Base-by-base conservation (phyloP, 2,113 vertebrate species). In the Carollia perspicillata region DNA sequence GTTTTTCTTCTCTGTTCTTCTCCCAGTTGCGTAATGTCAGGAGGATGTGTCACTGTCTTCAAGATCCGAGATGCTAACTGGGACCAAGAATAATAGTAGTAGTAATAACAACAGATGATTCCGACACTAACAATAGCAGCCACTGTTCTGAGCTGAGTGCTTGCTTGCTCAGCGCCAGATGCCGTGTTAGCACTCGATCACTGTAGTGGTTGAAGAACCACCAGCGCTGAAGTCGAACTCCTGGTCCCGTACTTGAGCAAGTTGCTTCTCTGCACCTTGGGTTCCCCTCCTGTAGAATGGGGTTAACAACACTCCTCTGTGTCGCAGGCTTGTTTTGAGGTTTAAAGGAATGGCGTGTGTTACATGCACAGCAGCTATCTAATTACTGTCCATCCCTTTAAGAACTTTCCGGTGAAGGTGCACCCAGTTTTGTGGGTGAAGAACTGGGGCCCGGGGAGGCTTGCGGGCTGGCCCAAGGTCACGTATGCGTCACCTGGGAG, bases 401-500 rank as follows among this genome's bases (percentile, higher is more conserved):
- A 33, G 87, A 72, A 35, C 72, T 65, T 42, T 8, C n/a, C 18
- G 42, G n/a, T 17, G 17, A 35, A 68, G 55, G 55, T 18, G 1
- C 22, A 6, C 23, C 17, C 49, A 5, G 16, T n/a, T 58, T 47
- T 28, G 37, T 58, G 42, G 28, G 2, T 51, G 28, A 72, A 26
- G 51, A 68, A 18, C 35, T 44, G 0, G 1, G 28, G 53, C 51
- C 69, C 14, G 1, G 33, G 30, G 83, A 83, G 49, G 51, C 7
- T n/a, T 1, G 4, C 33, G 37, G 63, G 6, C 35, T 33, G 30
- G 58, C 26, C 60, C 10, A 0, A 49, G 47, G 71, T 84, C 53
- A 18, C 28, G 0, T 0, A 8, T 14, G 11, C 12, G 0, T 20
- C 44, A 20, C 16, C 6, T 40, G 33, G n/a, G 44, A 55, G 6